Base-by-base conservation (phyloP, 2,888 invertebrate genomes). In the Himalopsyche japonica region DNA sequence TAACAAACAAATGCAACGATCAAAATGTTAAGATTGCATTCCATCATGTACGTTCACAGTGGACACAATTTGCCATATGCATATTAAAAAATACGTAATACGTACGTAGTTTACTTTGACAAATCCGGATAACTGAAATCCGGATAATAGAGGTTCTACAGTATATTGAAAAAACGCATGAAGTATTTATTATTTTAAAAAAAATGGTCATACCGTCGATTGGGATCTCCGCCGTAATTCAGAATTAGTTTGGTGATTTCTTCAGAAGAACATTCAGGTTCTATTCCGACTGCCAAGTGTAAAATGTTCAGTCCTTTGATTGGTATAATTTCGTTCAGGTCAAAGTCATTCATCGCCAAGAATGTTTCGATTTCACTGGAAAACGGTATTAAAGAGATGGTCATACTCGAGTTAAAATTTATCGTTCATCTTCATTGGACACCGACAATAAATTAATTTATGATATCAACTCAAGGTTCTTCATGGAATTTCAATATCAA, bases 241-340 rank as follows among this genome's bases (percentile, higher is more conserved):
- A 97, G 89, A 87, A 97, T 93, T n/a, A 95, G 89, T 88, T 93
- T 92, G 0, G 95, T 94, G 80, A 95, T 94, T 88, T 94, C 91
- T 87, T 91, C 91, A 0, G 95, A 94, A 88, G 95, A 93, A 27
- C 92, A 90, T 82, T 93, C 90, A 18, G 94, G 94, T 79, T 95
- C 94, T 89, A 95, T 94, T 1, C 97, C 97, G 76, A 96, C 94
- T 0, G 95, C 95, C 88, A 96, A 93, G 89, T 97, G 97, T 87
- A 97, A 92, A 0, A 97, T 94, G 0, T 96, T 93, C 79, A 96
- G 94, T 87, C 96, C 96, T 88, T 94, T 93, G 77, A 93, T 93
- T 43, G 94, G 94, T 88, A 97, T 92, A 81, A 96, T 91, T 43
- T 93, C 90, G 90, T 96, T 96, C 0, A 96, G 93, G 90, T 96